phyloP scores from a whole-genome alignment of 2,797 vertebrate genomes.

The Sebastes iracundus region DNA sequence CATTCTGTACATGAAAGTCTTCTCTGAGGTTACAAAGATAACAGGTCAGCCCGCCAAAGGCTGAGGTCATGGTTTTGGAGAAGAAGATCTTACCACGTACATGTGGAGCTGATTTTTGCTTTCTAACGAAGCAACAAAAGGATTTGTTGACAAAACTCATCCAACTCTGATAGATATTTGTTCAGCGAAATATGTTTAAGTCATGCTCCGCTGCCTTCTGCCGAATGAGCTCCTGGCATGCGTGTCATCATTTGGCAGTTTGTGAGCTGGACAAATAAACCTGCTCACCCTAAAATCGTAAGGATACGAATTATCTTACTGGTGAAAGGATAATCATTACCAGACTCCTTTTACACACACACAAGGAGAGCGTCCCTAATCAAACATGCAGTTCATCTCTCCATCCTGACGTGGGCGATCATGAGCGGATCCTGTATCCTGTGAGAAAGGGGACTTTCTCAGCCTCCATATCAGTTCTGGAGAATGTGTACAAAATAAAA shows the following conservation, averaged over 20 bases:
- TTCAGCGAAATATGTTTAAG: conserved; percentile 26
- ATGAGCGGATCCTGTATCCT: conserved; percentile 26
- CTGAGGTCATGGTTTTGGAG: conserved; percentile 33
- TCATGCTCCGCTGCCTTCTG: conserved; percentile 20
- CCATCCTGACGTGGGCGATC: conserved; percentile 55
- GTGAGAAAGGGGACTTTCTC: conserved; percentile 24
- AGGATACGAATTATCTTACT: conserved; percentile 25
- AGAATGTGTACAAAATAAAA: conserved; percentile 46
- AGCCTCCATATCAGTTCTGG: conserved; percentile 29
- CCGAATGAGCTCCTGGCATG: background rate
- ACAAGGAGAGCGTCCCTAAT: background rate
- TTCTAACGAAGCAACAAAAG: conserved; percentile 13
- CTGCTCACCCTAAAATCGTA: conserved; percentile 37
- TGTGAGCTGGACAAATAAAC: conserved; percentile 27
- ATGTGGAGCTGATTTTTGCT: conserved; percentile 19
- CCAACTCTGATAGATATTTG: conserved; percentile 28
- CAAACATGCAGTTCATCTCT: conserved; percentile 21
- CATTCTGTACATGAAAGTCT: conserved; percentile 23
- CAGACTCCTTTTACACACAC: conserved; percentile 8
- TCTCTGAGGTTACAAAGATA: conserved; percentile 32
- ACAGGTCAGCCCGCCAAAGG: conserved; percentile 27
- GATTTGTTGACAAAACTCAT: conserved; percentile 31
- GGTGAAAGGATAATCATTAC: conserved; percentile 38
- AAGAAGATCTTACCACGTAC: background rate
- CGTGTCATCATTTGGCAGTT: conserved; percentile 27